phyloP scores from a whole-genome alignment of 2,797 vertebrate species.

The Etheostoma nigrum region DNA sequence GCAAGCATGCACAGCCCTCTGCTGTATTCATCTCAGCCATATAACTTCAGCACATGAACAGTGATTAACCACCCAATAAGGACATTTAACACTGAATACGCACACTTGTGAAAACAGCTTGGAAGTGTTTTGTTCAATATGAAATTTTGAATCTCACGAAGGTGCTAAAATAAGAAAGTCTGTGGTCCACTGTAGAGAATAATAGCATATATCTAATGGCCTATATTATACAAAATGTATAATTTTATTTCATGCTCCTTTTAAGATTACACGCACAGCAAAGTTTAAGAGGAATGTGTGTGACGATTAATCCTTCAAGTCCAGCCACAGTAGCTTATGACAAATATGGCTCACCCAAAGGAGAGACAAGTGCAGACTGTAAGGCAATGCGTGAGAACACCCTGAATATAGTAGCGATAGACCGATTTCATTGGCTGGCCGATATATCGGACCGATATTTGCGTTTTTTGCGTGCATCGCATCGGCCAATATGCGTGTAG shows the following conservation, averaged over 20 bases:
- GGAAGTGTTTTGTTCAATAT: constrained; percentile 13
- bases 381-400: not conserved
- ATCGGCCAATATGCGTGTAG: no score
- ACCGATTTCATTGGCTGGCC: no score
- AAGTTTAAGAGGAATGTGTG: not conserved
- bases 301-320: not conserved
- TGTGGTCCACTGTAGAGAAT: not conserved
- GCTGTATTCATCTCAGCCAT: constrained; percentile 53
- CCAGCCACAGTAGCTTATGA: not conserved
- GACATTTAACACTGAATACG: constrained; percentile 56
- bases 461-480: no score
- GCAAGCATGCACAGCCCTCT: constrained; percentile 33
- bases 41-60: constrained; percentile 57
- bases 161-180: constrained; percentile 29
- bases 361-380: not conserved
- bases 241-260: not conserved
- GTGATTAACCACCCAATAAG: constrained; percentile 64
- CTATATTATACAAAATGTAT: not conserved
- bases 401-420: no score
- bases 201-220: not conserved
- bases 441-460: no score
- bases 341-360: not conserved
- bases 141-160: constrained; percentile 18
- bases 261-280: not conserved
- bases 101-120: constrained; percentile 38